Conservation (phyloP, 2,888 invertebrate genomes). For the Standfussiana lucernea region DNA sequence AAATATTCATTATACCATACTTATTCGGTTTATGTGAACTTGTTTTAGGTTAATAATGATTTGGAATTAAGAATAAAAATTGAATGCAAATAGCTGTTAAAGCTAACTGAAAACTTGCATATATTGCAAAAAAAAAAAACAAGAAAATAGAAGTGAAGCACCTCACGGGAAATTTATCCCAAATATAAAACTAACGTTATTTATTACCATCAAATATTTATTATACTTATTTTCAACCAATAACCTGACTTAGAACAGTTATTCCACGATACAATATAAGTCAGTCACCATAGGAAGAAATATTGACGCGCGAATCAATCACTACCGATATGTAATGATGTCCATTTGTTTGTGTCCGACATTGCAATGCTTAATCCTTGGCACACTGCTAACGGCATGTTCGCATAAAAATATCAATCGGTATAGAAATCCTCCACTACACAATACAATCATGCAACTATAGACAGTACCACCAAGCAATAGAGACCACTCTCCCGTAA, state of each 20-base stretch:
- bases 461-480: constrained; percentile 45
- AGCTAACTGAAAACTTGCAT: neutral
- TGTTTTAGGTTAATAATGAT: neutral
- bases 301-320: constrained; percentile 80
- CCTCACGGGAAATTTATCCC: neutral
- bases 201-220: neutral
- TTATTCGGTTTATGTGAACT: neutral
- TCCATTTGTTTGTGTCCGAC: constrained; percentile 86
- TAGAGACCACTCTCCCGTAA: constrained; percentile 43
- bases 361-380: constrained; percentile 88
- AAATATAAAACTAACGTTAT: neutral
- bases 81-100: neutral
- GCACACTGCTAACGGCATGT: constrained; percentile 86
- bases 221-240: neutral
- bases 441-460: constrained; percentile 39
- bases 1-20: neutral
- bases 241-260: constrained; percentile 20
- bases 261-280: constrained; percentile 38
- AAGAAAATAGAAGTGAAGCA: neutral
- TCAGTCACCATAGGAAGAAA: constrained; percentile 61
- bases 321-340: constrained; percentile 83
- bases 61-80: neutral
- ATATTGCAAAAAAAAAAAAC: neutral
- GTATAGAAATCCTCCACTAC: constrained; percentile 59
- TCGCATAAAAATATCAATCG: constrained; percentile 80